Percentiles rank a stretch among this genome's conserved stretches.
Conservation (phyloP, 2,113 vertebrate genomes). For the Sminthopsis crassicaudata region DNA sequence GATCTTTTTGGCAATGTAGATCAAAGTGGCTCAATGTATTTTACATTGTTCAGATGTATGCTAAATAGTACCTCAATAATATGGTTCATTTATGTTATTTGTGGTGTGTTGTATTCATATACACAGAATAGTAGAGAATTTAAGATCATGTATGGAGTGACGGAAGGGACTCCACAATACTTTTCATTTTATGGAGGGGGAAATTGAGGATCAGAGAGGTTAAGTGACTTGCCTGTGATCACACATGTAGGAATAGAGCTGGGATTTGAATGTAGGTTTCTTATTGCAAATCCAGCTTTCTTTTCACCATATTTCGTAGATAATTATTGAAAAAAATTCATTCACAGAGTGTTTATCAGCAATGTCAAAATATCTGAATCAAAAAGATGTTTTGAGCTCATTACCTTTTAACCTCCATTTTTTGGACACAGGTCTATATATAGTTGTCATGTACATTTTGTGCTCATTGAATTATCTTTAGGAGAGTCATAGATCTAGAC, state of each 20-base stretch:
- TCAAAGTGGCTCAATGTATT: neutral
- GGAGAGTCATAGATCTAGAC: neutral
- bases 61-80: neutral
- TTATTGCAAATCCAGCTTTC: neutral
- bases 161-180: neutral
- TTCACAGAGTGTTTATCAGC: neutral
- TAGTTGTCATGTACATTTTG: neutral
- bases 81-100: neutral
- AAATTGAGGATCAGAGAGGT: neutral
- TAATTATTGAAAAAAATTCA: neutral
- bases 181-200: neutral
- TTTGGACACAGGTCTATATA: conserved; percentile 5
- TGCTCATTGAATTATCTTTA: neutral
- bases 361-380: neutral
- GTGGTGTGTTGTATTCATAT: neutral
- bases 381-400: neutral
- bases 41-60: neutral
- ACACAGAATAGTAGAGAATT: neutral
- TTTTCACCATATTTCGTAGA: neutral
- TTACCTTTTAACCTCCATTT: neutral
- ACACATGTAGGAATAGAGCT: neutral
- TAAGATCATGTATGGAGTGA: neutral
- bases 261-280: neutral
- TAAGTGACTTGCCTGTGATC: neutral
- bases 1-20: neutral